Conservation (phyloP, 2,113 vertebrate species). For the Mormyrus lacerda region DNA sequence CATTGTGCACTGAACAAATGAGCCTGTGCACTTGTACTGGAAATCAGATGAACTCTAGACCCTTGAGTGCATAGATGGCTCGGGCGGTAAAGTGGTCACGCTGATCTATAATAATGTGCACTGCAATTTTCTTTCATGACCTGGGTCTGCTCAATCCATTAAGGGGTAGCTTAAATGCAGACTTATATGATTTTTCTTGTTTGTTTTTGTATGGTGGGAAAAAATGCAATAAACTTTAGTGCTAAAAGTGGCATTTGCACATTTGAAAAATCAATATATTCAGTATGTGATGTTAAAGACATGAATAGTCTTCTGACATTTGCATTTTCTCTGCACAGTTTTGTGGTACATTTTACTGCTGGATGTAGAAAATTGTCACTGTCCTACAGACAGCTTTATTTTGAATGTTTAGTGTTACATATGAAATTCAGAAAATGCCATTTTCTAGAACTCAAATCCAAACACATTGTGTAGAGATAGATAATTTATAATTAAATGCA, state of each 20-base stretch:
- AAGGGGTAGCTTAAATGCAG: background rate
- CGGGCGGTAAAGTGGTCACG: background rate
- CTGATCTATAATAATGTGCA: background rate
- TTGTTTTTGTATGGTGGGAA: background rate
- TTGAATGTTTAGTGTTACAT: too few species aligned
- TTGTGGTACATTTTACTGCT: background rate
- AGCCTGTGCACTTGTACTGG: background rate
- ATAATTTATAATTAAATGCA: slow-evolving; percentile 56
- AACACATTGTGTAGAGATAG: slow-evolving; percentile 36
- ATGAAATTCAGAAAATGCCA: background rate
- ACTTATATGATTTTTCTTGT: background rate
- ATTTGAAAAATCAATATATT: background rate
- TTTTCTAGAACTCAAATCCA: background rate
- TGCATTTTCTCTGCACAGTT: background rate
- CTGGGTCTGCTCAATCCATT: slow-evolving; percentile 4
- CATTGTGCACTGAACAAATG: background rate
- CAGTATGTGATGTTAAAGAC: background rate
- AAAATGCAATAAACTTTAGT: background rate
- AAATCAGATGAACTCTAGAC: background rate
- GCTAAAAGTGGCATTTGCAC: background rate
- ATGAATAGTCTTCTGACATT: background rate
- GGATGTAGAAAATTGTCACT: background rate
- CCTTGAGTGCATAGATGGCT: background rate
- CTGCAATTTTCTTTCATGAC: background rate
- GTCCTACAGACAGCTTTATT: background rate